Evolutionary conservation across 2,888 invertebrate species (phyloP).

Genomic region (Zelleria hepariella): DNA sequence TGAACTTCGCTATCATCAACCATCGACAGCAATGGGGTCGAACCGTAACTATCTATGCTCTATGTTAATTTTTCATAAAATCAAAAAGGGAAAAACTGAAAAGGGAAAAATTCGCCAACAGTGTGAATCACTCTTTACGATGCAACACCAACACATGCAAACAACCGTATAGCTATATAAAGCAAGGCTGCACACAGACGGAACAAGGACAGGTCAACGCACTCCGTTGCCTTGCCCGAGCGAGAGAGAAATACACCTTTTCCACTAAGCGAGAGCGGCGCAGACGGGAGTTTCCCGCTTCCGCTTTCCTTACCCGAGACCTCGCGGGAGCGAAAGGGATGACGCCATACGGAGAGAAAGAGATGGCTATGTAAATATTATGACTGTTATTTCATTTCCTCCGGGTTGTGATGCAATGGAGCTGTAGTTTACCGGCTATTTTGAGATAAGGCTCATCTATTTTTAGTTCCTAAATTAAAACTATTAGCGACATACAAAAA

Average conservation of each 20-base stretch:
- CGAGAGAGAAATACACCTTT: constrained; percentile 35
- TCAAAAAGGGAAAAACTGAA: constrained; percentile 15
- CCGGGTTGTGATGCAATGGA: constrained; percentile 66
- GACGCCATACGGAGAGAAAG: constrained; percentile 40
- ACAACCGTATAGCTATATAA: constrained; percentile 55
- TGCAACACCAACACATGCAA: constrained; percentile 52
- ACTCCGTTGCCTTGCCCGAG: constrained; percentile 68
- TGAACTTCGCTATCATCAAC: neutral
- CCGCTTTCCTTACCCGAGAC: constrained; percentile 35
- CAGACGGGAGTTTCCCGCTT: constrained; percentile 27
- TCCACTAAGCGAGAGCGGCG: constrained; percentile 31
- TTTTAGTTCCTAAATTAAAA: constrained; percentile 25
- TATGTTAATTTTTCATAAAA: neutral
- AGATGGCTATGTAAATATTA: constrained; percentile 66
- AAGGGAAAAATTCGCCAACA: constrained; percentile 19
- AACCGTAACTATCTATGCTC: neutral
- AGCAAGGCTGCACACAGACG: constrained; percentile 68
- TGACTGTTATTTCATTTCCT: constrained; percentile 71
- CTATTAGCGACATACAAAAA: no score
- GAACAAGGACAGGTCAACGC: constrained; percentile 72
- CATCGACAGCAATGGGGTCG: neutral
- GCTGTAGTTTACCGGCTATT: constrained; percentile 57
- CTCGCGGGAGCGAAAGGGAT: constrained; percentile 49
- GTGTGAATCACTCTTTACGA: constrained; percentile 57
- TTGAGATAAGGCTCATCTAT: constrained; percentile 56